Conservation (phyloP, 53 echinoderm and acorn worm species). For the Mesocentrotus franciscanus region DNA sequence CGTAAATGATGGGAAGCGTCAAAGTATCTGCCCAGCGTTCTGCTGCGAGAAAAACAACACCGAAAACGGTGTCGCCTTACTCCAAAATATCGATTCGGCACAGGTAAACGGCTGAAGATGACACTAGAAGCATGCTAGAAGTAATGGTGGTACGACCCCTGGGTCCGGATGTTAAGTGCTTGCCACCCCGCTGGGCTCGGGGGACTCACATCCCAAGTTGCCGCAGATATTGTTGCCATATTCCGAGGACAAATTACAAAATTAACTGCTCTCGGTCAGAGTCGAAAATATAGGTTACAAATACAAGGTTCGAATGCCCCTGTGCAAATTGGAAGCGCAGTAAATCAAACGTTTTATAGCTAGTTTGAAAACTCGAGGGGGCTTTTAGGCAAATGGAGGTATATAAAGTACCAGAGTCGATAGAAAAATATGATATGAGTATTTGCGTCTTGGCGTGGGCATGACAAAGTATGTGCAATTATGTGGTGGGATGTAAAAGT, state of each 20-base stretch:
- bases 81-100: constrained; percentile 32
- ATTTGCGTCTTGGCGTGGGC: constrained; percentile 24
- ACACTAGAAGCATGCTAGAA: not conserved
- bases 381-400: constrained; percentile 33
- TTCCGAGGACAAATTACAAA: constrained; percentile 45
- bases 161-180: constrained; percentile 65
- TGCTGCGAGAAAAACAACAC: constrained; percentile 41
- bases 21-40: constrained; percentile 33
- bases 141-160: constrained; percentile 24
- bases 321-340: constrained; percentile 37
- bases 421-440: constrained; percentile 53
- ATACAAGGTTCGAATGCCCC: constrained; percentile 21
- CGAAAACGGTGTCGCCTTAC: constrained; percentile 53
- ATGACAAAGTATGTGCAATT: constrained; percentile 43
- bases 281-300: constrained; percentile 47
- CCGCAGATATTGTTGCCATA: constrained; percentile 54
- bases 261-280: not conserved
- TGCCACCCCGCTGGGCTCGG: constrained; percentile 54
- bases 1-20: constrained; percentile 7
- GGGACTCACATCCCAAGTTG: not conserved
- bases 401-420: not conserved
- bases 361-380: constrained; percentile 30
- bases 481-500: not conserved
- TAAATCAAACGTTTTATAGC: constrained; percentile 32
- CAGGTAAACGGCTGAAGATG: constrained; percentile 22